Evolutionary conservation across 2,113 vertebrate genomes (phyloP).

Genomic region (Cebus imitator): DNA sequence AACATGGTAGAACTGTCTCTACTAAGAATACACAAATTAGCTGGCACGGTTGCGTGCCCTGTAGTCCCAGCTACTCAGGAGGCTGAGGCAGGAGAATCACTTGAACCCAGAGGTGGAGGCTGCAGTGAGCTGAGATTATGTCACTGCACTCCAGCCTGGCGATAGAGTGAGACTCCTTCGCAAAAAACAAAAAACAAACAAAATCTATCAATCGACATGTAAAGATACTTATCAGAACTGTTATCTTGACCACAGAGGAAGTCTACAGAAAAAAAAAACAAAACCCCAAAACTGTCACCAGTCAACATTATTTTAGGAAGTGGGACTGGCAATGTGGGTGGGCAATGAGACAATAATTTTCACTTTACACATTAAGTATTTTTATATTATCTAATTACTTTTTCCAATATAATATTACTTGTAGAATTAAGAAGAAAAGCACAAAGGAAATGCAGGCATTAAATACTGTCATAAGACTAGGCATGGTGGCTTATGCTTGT

Average conservation of each 20-base stretch:
- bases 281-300: neutral
- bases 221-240: neutral
- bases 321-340: neutral
- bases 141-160: too few species aligned
- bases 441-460: neutral
- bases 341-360: neutral
- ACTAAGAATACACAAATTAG: too few species aligned
- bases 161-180: too few species aligned
- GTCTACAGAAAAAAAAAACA: too few species aligned
- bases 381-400: slow-evolving; percentile 8
- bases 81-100: too few species aligned
- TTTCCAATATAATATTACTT: neutral
- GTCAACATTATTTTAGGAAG: neutral
- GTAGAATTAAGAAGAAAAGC: neutral
- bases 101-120: too few species aligned
- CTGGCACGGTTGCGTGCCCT: accelerated
- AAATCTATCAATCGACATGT: neutral
- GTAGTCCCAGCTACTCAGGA: too few species aligned
- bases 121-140: too few species aligned
- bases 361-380: neutral
- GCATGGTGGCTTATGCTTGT: too few species aligned
- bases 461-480: neutral
- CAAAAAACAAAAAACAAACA: too few species aligned
- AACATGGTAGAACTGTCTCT: too few species aligned
- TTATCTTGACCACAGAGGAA: too few species aligned